Conservation (phyloP, 2,797 vertebrate genomes). For the Spondyliosoma cantharus region DNA sequence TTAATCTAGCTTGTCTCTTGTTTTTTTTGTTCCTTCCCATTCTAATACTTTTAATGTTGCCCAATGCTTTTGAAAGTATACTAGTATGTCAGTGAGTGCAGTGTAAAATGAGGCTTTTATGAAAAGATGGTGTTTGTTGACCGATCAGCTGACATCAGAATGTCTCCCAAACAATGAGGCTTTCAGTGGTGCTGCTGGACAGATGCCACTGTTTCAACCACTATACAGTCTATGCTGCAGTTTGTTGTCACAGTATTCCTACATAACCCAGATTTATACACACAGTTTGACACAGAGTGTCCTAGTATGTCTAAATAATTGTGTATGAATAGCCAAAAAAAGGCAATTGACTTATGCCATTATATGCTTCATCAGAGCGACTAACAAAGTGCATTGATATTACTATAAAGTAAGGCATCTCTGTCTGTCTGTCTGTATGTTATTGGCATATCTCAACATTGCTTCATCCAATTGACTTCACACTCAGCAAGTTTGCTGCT, state of each 20-base stretch:
- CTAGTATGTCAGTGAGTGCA: slow-evolving; percentile 12
- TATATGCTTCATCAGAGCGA: background rate
- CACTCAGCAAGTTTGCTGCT: no score
- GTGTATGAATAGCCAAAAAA: background rate
- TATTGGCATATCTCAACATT: no score
- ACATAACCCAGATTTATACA: slow-evolving; percentile 20
- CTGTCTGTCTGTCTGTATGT: no score
- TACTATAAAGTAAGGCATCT: no score
- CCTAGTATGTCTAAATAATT: background rate
- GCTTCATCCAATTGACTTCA: no score
- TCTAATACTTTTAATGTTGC: background rate
- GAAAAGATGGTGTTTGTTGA: slow-evolving; percentile 7
- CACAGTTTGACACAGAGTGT: background rate
- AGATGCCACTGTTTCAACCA: slow-evolving; percentile 15
- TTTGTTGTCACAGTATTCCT: slow-evolving; percentile 24
- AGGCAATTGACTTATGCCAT: background rate
- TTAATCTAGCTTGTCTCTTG: slow-evolving; percentile 9
- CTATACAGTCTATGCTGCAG: slow-evolving; percentile 16
- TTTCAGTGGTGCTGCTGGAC: slow-evolving; percentile 33
- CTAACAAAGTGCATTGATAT: background rate
- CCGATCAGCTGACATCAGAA: slow-evolving; percentile 37
- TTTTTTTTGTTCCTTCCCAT: slow-evolving; percentile 16
- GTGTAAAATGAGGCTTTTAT: slow-evolving; percentile 11
- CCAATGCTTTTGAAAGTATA: slow-evolving; percentile 1
- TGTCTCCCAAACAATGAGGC: slow-evolving; percentile 39